A percentile compares a stretch with the other conserved stretches of the same genome.
Evolutionary conservation across 2,888 invertebrate species (phyloP).

Genomic region (Caenorhabditis sinica): DNA sequence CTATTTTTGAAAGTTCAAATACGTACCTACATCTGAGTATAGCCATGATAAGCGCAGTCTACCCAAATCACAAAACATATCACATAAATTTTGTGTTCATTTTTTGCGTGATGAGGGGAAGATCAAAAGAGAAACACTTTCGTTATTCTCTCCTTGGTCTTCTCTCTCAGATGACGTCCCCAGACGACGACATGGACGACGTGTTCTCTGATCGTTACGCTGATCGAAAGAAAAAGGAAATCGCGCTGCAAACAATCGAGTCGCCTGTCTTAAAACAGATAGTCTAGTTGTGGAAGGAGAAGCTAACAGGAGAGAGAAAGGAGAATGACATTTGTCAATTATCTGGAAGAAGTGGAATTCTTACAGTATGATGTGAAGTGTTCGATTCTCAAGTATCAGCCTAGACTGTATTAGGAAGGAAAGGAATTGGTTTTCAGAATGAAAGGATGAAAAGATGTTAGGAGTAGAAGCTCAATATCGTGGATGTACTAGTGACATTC

Average conservation of each 20-base stretch:
- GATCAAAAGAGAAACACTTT: slow-evolving; percentile 43
- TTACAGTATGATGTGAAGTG: slow-evolving; percentile 6
- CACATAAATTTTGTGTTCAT: slow-evolving; percentile 36
- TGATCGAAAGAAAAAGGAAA: slow-evolving; percentile 18
- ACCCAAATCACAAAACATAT: slow-evolving; percentile 48
- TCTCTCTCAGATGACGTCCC: slow-evolving; percentile 33
- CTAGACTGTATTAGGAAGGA: slow-evolving; percentile 14
- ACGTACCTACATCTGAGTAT: slow-evolving; percentile 36
- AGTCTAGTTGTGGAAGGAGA: slow-evolving; percentile 17
- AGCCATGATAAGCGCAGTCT: not conserved
- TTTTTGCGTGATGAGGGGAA: slow-evolving; percentile 5
- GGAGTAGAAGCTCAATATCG: not conserved
- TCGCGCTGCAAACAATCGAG: slow-evolving; percentile 23
- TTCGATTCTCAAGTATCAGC: not conserved
- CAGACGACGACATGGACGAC: slow-evolving; percentile 32
- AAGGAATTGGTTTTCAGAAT: slow-evolving; percentile 5
- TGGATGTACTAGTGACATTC: slow-evolving; percentile 9
- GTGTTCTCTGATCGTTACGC: slow-evolving; percentile 51
- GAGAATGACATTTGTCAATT: slow-evolving; percentile 16
- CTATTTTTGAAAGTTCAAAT: slow-evolving; percentile 11
- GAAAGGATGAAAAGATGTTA: not conserved
- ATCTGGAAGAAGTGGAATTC: slow-evolving; percentile 34
- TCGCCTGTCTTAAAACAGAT: slow-evolving; percentile 10
- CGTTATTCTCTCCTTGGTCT: not conserved
- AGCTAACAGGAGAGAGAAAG: slow-evolving; percentile 3